Base-by-base conservation (phyloP, 2,113 vertebrate species). In the Aepyceros melampus region DNA sequence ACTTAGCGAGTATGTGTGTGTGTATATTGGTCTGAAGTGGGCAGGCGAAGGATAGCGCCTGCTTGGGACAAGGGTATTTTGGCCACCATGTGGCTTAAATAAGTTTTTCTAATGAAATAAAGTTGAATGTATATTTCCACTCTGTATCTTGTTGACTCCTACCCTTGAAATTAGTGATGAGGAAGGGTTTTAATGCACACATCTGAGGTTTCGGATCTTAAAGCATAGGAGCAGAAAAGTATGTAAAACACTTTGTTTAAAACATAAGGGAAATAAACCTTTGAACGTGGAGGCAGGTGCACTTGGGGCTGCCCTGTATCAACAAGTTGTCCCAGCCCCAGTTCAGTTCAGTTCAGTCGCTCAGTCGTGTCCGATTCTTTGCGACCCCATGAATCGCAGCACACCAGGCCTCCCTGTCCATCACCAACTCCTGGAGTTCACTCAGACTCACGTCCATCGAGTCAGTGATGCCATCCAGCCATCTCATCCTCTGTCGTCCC, bases 41-140 rank as follows among this genome's bases (percentile, higher is more conserved):
- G 11, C 53, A 29, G 8, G 43, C 43, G 84, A 81, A 49, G 95
- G 71, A 79, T 33, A 76, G 33, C 16, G 7, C 55, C 91, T 94
- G 45, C 94, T 62, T 29, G 40, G 60, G 87, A 93, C 15, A 3
- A 51, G 10, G 58, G 76, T 33, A 25, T 74, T 49, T 33, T 67
- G 47, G 98, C 98, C 97, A 98, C 98, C 17, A 8, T 97, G 98
- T 98, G 98, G 98, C 96, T 94, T 76, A 90, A 89, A 17, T 89
- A 49, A 84, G 49, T 85, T 97, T 98, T 98, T 98, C 51, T 94
- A 97, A 91, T 89, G 64, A 62, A 98, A 97, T 98, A 98, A 98
- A 98, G 71, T 89, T 95, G 81, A 71, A n/a, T 92, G 7, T 56
- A 5, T 93, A 53, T 97, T 97, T 98, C 33, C 11, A 43, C 6